These are phyloP conservation scores for Lacerta bilineata DNA, from an alignment of 2,797 vertebrate species.

Conservation along the genomic window DNA sequence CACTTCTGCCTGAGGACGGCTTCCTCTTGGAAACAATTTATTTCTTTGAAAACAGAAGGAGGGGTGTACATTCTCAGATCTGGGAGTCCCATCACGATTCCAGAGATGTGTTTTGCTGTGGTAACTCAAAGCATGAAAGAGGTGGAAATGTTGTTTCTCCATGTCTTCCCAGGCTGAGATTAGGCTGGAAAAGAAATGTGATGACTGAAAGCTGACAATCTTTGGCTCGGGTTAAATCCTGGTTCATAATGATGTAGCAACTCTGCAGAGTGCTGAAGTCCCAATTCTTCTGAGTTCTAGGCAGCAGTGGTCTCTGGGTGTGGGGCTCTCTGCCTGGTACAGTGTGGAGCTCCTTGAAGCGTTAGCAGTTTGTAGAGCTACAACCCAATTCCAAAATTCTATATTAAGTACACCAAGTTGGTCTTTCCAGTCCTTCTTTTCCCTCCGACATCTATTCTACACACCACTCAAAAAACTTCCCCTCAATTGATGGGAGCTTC, in stretches of 20 bases:
- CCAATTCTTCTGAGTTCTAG: background rate
- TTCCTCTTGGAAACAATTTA: background rate
- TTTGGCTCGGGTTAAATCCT: background rate
- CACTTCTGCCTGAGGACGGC: too few species aligned
- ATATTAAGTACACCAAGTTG: background rate
- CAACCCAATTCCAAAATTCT: background rate
- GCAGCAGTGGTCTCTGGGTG: background rate
- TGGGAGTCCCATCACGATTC: background rate
- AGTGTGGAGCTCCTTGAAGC: background rate
- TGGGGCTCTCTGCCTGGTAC: background rate
- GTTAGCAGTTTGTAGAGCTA: background rate
- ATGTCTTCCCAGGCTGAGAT: background rate
- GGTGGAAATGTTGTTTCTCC: too few species aligned
- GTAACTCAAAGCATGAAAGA: too few species aligned
- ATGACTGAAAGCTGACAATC: background rate
- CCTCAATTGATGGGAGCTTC: background rate
- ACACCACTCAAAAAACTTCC: background rate
- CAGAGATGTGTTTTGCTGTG: too few species aligned
- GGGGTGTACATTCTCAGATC: background rate
- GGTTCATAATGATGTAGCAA: background rate
- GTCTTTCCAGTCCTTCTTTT: background rate
- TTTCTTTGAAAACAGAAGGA: too few species aligned
- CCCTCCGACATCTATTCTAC: background rate
- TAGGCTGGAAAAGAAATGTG: background rate
- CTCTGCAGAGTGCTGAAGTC: background rate